These are phyloP conservation scores for Onthophagus sagittarius DNA, from an alignment of 2,888 invertebrate genomes.

Conservation along the genomic window DNA sequence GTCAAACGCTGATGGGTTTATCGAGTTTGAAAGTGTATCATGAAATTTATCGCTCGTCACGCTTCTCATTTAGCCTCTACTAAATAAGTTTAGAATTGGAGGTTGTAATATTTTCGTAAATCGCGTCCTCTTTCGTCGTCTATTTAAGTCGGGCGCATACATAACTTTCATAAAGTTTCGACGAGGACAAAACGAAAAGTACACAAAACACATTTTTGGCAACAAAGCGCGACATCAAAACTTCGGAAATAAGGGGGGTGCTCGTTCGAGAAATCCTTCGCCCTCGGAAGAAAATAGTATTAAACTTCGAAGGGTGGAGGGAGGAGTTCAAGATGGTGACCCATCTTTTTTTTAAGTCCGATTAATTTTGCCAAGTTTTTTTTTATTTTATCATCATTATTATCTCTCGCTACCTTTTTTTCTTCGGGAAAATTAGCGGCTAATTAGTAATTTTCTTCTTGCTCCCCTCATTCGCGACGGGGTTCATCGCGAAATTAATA, in stretches of 20 bases:
- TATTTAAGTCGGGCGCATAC: background rate
- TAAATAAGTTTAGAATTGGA: background rate
- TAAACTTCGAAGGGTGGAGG: background rate
- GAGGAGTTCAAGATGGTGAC: background rate
- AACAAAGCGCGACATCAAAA: background rate
- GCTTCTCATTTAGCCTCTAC: background rate
- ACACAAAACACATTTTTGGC: background rate
- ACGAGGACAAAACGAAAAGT: background rate
- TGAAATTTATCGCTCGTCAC: background rate
- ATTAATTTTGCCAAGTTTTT: background rate
- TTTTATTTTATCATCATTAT: background rate
- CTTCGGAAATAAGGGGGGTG: background rate
- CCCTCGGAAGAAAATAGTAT: background rate
- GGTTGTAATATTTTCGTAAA: background rate
- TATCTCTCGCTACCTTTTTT: background rate
- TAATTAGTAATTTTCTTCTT: background rate
- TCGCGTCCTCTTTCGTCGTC: background rate
- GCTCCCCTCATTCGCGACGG: background rate
- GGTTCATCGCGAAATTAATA: background rate
- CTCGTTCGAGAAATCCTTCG: background rate
- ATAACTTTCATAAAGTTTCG: background rate
- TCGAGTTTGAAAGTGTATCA: background rate
- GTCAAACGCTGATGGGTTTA: background rate
- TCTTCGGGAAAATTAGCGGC: background rate
- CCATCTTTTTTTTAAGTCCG: background rate